Conservation (phyloP, 2,113 vertebrate species). For the Eurystomus gularis region DNA sequence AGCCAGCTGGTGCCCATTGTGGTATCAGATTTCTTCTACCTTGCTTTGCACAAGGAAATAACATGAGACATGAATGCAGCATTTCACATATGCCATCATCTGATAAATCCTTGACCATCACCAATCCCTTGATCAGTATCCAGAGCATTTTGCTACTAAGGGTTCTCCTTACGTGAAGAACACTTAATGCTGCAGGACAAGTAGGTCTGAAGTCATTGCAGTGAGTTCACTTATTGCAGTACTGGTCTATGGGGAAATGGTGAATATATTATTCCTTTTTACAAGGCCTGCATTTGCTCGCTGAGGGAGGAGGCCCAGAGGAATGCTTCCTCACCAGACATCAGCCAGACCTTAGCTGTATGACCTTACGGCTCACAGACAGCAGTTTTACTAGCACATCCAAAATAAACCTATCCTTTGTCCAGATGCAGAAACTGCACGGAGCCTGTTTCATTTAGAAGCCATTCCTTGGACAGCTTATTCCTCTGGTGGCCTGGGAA, state of each 20-base stretch:
- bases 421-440: conserved; percentile 24
- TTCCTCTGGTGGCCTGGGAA: conserved; percentile 12
- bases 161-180: background rate
- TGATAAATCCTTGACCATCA: background rate
- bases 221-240: background rate
- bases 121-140: background rate
- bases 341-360: conserved; percentile 30
- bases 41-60: background rate
- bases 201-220: background rate
- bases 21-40: background rate
- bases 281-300: background rate
- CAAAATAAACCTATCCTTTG: conserved; percentile 51
- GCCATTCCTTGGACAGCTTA: conserved; percentile 25
- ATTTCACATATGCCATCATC: background rate
- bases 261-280: background rate
- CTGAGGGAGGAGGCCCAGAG: conserved; percentile 30
- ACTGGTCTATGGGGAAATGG: background rate
- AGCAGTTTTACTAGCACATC: conserved; percentile 46
- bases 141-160: background rate
- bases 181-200: background rate
- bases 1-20: background rate
- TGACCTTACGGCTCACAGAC: background rate
- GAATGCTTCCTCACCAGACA: conserved; percentile 37
- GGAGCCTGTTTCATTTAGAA: conserved; percentile 50
- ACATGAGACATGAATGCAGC: background rate